Evolutionary conservation across 2,113 vertebrate genomes (phyloP), one percentile per base, ranked within the genome.

Genomic region (Regulus satrapa): DNA sequence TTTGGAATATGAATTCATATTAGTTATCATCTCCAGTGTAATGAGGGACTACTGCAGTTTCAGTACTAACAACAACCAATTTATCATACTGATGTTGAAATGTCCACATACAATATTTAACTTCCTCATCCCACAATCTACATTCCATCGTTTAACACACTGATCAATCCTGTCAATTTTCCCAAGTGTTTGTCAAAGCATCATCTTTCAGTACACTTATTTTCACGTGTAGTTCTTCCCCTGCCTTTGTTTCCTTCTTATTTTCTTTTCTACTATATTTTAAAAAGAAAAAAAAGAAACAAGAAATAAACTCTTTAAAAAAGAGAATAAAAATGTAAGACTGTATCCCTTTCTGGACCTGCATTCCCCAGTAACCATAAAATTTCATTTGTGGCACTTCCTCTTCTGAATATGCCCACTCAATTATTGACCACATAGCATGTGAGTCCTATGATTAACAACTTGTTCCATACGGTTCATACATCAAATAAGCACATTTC

Each of bases 81-180:
- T 96, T 94, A 95, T 88, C 29, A 45, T 71, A 80, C 34, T 82
- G 56, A 67, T 91, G 52, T 92, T 96, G 85, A 36, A 94, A 94
- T 14, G 41, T 74, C 86, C 93, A 92, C 45, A 92, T 80, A 91
- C 89, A 94, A 91, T 80, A 77, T 58, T 94, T 80, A 88, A 88
- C 90, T 94, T 89, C 56, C 75, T 69, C 68, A 96, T 95, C 85
- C 76, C 66, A 56, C 55, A 94, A 72, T 32, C 79, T 88, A 66
- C 88, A 95, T 67, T 85, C 87, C 77, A 88, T 8, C 10, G 32
- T 88, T 81, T 91, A 95, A 94, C 43, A 92, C 32, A 55, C 54
- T 61, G 77, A 97, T 92, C 94, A 91, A 88, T 89, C 56, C 95
- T 29, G 77, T 91, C 96, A 88, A 26, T 90, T 95, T 68, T 91